Conservation (phyloP, 2,888 invertebrate genomes). For the Leptodirus hochenwartii region DNA sequence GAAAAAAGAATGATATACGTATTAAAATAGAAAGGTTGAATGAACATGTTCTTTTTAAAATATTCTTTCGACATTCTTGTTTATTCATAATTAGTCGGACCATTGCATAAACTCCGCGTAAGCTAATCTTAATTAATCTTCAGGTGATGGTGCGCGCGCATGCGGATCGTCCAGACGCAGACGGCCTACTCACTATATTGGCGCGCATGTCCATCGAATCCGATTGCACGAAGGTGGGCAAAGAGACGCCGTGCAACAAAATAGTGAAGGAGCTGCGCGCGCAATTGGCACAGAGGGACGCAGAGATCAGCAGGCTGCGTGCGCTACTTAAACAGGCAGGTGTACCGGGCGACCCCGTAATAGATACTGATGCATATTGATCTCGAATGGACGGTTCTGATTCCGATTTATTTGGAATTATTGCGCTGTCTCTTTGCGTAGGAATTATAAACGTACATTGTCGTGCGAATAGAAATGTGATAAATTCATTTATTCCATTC, state of each 20-base stretch:
- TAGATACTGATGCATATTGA: too few relatives aligned
- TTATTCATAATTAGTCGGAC: not conserved
- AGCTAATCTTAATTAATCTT: slow-evolving; percentile 37
- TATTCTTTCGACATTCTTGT: too few relatives aligned
- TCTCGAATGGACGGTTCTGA: too few relatives aligned
- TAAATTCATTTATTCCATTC: too few relatives aligned
- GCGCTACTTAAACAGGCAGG: slow-evolving; percentile 27
- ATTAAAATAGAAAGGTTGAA: too few relatives aligned
- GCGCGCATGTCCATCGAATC: slow-evolving; percentile 20
- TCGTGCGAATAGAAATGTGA: too few relatives aligned
- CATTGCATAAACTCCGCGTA: not conserved
- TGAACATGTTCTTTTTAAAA: too few relatives aligned
- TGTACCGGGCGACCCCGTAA: too few relatives aligned
- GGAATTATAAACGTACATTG: too few relatives aligned
- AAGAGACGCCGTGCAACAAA: slow-evolving; percentile 22
- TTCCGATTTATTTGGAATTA: too few relatives aligned
- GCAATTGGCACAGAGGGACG: slow-evolving; percentile 34
- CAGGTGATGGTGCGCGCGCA: slow-evolving; percentile 37
- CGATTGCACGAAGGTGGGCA: slow-evolving; percentile 15
- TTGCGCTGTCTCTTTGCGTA: too few relatives aligned
- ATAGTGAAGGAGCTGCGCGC: slow-evolving; percentile 31
- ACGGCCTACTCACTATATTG: slow-evolving; percentile 32
- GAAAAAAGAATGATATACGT: too few relatives aligned
- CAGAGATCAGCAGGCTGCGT: slow-evolving; percentile 35
- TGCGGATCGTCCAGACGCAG: slow-evolving; percentile 36